Evolutionary conservation across 2,797 vertebrate species (phyloP).

Genomic region (Pyrocephalus nanus): DNA sequence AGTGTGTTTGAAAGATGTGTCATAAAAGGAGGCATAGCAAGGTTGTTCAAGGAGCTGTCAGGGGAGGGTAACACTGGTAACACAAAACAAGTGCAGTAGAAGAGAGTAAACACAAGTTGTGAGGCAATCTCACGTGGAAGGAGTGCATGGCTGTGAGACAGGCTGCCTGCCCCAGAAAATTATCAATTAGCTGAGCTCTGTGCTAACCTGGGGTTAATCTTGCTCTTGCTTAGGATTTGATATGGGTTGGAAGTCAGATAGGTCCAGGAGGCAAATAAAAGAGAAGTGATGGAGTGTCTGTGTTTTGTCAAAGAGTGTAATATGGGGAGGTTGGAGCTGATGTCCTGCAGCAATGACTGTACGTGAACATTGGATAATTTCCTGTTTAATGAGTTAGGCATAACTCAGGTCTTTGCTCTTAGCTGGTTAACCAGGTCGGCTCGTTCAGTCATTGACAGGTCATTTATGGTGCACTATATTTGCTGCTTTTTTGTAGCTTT

Average conservation of each 20-base stretch:
- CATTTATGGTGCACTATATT: background rate
- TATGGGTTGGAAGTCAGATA: background rate
- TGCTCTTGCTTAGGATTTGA: background rate
- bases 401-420: background rate
- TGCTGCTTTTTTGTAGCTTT: background rate
- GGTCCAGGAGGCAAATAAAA: background rate
- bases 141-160: background rate
- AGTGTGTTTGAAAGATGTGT: background rate
- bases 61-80: background rate
- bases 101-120: background rate
- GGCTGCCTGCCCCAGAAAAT: background rate
- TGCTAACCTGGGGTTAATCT: background rate
- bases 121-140: background rate
- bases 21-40: background rate
- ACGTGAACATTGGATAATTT: background rate
- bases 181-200: background rate
- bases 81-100: background rate
- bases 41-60: background rate
- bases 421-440: background rate
- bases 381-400: background rate
- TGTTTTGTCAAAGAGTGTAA: background rate
- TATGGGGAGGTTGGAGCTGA: background rate
- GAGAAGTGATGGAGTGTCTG: background rate
- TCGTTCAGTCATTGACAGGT: background rate
- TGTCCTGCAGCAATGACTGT: background rate